phyloP scores from a whole-genome alignment of 1,140 invertebrate genomes.

The Scaptomyza hsui region DNA sequence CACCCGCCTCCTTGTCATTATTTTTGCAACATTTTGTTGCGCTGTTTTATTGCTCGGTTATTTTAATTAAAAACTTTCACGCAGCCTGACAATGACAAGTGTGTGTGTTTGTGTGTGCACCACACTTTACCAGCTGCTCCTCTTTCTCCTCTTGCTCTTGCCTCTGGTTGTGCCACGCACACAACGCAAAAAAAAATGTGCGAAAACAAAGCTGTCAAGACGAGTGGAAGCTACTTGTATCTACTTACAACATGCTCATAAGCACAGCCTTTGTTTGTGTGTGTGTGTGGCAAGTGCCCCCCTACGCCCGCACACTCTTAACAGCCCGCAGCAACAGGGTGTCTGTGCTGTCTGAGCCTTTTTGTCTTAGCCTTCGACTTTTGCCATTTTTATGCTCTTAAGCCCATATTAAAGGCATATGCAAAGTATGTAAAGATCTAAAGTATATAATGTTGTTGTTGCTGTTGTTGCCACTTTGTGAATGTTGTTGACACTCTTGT shows the following conservation, averaged over 20 bases:
- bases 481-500: constrained; percentile 53
- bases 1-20: constrained; percentile 4
- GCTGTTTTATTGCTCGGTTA: constrained; percentile 78
- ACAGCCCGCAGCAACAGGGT: neutral
- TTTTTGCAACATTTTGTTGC: constrained; percentile 51
- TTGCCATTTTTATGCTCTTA: constrained; percentile 77
- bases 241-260: constrained; percentile 45
- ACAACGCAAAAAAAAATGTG: constrained; percentile 19
- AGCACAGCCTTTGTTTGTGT: constrained; percentile 9
- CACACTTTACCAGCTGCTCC: constrained; percentile 1
- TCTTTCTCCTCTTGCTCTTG: neutral
- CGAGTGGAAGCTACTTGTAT: constrained; percentile 66
- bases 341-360: constrained; percentile 26
- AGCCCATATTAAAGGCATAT: constrained; percentile 77
- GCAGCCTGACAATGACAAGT: constrained; percentile 70
- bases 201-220: constrained; percentile 66
- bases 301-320: neutral
- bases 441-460: constrained; percentile 32
- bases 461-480: constrained; percentile 64
- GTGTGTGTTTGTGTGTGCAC: too few relatives aligned
- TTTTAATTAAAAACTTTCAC: constrained; percentile 80
- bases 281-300: neutral
- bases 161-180: neutral
- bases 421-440: constrained; percentile 58
- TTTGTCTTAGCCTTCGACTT: constrained; percentile 64